Evolutionary conservation across 2,888 invertebrate genomes (phyloP), one percentile per base, ranked within the genome.

Genomic region (Apodemia mormo): DNA sequence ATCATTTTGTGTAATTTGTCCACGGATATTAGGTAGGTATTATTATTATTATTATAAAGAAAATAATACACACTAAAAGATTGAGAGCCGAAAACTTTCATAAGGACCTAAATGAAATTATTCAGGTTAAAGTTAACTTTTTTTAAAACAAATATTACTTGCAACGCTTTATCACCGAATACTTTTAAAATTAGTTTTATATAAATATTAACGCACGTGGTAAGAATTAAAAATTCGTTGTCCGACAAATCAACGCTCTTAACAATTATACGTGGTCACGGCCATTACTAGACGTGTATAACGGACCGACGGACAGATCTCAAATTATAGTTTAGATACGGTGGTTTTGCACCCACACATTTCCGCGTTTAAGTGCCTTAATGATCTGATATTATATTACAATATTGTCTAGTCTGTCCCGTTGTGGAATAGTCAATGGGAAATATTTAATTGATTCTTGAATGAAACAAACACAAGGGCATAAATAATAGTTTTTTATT

Each of bases 301-400:
- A 89, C 88, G 88, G 88, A 77, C 80, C 83, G 79, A 83, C 81
- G 84, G 88, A 86, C 85, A 84, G 85, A 87, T 81, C 83, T 90
- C 89, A 86, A 92, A 92, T 93, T 92, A 93, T 90, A 92, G 87
- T 92, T 93, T 92, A 80, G 92, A 82, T 87, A 89, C 90, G 92
- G 91, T 88, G 89, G 84, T 92, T 91, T 91, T 82, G 92, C 92
- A 89, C 92, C 92, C 92, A 93, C 92, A 90, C 92, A 88, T 87
- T 92, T 92, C 92, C 92, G 90, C 84, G 84, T 89, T 85, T 83
- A 85, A 86, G 81, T 85, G 85, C 81, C 81, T 86, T 92, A 90
- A 92, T 90, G 89, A 88, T 87, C 86, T 85, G 85, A 88, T 91
- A 90, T 49, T 49, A 49, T 49, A 49, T 91, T 88, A 88, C 88